Base-by-base conservation (phyloP, 2,113 vertebrate genomes). In the Corythoichthys intestinalis region DNA sequence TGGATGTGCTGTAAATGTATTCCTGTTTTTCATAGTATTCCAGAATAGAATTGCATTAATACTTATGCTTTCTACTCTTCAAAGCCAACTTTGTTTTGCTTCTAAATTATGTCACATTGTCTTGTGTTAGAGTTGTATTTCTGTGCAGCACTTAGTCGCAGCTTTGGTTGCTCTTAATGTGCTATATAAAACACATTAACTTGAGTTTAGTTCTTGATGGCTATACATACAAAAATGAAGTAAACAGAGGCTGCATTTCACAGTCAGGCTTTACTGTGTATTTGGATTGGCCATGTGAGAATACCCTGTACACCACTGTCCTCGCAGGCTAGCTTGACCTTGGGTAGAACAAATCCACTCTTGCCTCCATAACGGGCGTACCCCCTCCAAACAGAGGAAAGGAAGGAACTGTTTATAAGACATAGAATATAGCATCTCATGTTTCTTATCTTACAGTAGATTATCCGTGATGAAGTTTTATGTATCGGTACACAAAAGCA, bases 321-420 rank as follows among this genome's bases (percentile, higher is more conserved):
- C 80, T 81, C 83, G 79, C 85, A 81, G 73, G 53, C 75, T 34
- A 54, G 62, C 70, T 70, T 69, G 83, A 90, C 86, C 78, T 85
- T 86, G 83, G 84, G 58, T 73, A 76, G 73, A 69, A 78, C 67
- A 62, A 76, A 63, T 13, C 67, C 62, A 1, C 63, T 11, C 65
- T 54, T 12, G 38, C n/a, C 35, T 68, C 11, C 67, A 37, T 20
- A 74, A 61, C 58, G 75, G 34, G 47, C 71, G 13, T 17, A 63
- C 44, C 63, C 5, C 48, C 34, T 57, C 65, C 11, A 44, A 66
- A 67, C 75, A 67, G 68, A 86, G 77, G 80, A 76, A 77, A 80
- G 67, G 85, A 83, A 79, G 85, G 76, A 80, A 74, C 68, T 57
- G 69, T 71, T 61, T 73, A 65, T 64, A 46, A 73, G 64, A 56